phyloP scores from a whole-genome alignment of 2,797 vertebrate species.

The Alcedo atthis region DNA sequence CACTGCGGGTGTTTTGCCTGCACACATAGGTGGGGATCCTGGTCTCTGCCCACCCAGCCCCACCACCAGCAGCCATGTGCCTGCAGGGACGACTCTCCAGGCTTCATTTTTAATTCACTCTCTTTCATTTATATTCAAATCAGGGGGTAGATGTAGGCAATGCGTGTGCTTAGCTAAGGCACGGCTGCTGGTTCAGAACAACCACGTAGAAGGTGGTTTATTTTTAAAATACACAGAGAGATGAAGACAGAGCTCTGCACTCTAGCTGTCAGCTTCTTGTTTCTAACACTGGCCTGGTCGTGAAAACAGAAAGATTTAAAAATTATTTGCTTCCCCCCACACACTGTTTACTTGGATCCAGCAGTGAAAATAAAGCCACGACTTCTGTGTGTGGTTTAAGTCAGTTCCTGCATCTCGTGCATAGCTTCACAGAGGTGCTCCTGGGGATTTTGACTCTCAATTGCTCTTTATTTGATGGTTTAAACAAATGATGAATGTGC shows the following conservation, averaged over 20 bases:
- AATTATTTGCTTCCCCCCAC: not conserved
- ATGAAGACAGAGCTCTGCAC: not conserved
- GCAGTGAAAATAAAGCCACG: not conserved
- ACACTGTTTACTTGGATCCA: not conserved
- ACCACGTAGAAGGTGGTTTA: not conserved
- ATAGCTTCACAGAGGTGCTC: not conserved
- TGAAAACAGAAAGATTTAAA: not conserved
- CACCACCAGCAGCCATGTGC: not conserved
- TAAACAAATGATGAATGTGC: not conserved
- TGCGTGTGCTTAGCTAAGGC: not conserved
- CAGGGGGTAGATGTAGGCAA: constrained; percentile 37
- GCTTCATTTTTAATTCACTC: not conserved
- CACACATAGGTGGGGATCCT: not conserved
- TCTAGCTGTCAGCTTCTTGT: not conserved
- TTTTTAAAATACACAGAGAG: not conserved
- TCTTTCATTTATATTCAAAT: constrained; percentile 52
- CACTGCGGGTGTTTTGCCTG: not conserved
- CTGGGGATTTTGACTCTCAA: not conserved
- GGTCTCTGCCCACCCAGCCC: not conserved
- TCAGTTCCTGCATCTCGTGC: not conserved
- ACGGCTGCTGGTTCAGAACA: not conserved
- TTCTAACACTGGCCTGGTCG: not conserved
- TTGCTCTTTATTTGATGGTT: not conserved
- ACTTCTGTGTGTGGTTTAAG: not conserved
- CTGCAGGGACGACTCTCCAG: not conserved